Percentiles rank a stretch among this genome's conserved stretches.
Conservation (phyloP, 2,797 vertebrate genomes). For the Geotria australis region DNA sequence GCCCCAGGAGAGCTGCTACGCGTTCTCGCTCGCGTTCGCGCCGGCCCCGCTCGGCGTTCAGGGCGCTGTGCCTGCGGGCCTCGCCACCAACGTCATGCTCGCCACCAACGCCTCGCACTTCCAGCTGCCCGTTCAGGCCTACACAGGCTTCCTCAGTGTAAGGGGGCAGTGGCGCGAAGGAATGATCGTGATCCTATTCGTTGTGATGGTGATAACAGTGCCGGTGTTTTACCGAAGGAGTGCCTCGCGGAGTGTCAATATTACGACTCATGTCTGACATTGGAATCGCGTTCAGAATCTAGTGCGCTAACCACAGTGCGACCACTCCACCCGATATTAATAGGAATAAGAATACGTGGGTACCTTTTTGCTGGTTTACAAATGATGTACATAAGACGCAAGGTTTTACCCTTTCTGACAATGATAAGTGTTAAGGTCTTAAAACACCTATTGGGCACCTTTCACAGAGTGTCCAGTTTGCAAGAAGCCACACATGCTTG, state of each 20-base stretch:
- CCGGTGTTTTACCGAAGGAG: neutral
- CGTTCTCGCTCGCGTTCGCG: constrained; percentile 69
- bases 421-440: too few species aligned
- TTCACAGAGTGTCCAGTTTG: too few species aligned
- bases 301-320: too few species aligned
- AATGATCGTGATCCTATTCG: neutral
- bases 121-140: constrained; percentile 69
- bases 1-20: constrained; percentile 49
- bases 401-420: too few species aligned
- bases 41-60: constrained; percentile 30
- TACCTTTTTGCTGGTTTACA: too few species aligned
- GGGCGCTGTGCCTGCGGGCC: constrained; percentile 15
- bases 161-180: constrained; percentile 3
- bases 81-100: constrained; percentile 86
- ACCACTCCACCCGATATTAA: too few species aligned
- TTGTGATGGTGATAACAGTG: neutral
- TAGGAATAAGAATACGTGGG: too few species aligned
- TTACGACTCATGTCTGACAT: neutral
- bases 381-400: too few species aligned
- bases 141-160: constrained; percentile 93
- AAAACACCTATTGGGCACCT: too few species aligned
- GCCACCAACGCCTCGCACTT: constrained; percentile 93
- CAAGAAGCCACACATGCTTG: too few species aligned
- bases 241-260: neutral
- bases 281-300: too few species aligned